Conservation (phyloP, 2,888 invertebrate genomes). For the Drosophila seclusa region DNA sequence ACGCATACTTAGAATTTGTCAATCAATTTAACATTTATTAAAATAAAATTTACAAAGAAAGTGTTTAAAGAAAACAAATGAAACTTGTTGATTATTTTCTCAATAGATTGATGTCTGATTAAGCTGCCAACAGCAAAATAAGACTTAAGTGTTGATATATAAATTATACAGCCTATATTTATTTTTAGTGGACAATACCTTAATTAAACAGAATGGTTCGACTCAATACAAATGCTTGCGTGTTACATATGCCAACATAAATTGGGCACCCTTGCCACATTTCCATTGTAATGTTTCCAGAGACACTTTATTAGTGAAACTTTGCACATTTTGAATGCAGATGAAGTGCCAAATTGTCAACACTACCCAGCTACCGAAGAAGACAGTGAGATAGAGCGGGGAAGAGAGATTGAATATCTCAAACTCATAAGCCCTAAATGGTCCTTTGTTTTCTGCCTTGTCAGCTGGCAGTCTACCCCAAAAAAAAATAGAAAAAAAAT, state of each 20-base stretch:
- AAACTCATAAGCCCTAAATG: constrained; percentile 28
- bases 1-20: constrained; percentile 8
- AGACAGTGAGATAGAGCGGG: not conserved
- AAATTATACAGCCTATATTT: not conserved
- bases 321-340: constrained; percentile 44
- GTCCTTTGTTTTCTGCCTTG: constrained; percentile 44
- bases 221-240: not conserved
- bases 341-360: constrained; percentile 68
- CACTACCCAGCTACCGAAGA: not conserved
- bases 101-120: not conserved
- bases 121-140: not conserved
- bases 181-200: not conserved
- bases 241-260: not conserved
- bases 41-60: not conserved
- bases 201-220: not conserved
- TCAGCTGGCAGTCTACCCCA: constrained; percentile 22
- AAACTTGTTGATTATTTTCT: not conserved
- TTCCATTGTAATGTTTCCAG: constrained; percentile 17
- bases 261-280: not conserved
- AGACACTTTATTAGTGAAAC: constrained; percentile 11
- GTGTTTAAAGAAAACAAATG: not conserved
- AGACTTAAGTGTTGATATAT: not conserved
- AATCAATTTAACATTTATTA: constrained; percentile 6
- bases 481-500: not conserved
- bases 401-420: constrained; percentile 11